A percentile compares a stretch with the other conserved stretches of the same genome.
Evolutionary conservation across 2,113 vertebrate species (phyloP).

Genomic region (Chaenocephalus aceratus): DNA sequence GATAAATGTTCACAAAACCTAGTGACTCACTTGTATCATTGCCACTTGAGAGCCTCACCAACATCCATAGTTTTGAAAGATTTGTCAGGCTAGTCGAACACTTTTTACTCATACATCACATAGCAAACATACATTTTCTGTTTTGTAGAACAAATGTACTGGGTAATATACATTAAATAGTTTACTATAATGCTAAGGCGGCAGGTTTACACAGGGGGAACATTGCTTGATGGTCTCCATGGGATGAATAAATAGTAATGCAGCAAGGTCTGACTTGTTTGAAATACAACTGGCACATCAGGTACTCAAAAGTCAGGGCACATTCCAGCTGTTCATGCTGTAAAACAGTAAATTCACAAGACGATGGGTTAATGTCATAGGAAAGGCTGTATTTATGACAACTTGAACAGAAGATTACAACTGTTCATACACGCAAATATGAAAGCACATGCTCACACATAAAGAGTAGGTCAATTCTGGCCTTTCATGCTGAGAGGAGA

Average conservation of each 20-base stretch:
- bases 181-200: not conserved
- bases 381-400: conserved; percentile 41
- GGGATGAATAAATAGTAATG: not conserved
- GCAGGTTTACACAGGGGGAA: not conserved
- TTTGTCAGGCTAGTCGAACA: not conserved
- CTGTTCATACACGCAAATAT: conserved; percentile 7
- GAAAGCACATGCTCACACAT: conserved; percentile 10
- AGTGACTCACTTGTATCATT: conserved; percentile 23
- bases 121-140: not conserved
- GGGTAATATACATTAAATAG: not conserved
- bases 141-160: not conserved
- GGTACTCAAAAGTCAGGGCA: not conserved
- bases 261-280: conserved; percentile 10
- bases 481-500: not conserved
- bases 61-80: conserved; percentile 18
- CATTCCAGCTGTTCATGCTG: conserved; percentile 34
- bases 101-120: not conserved
- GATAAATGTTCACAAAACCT: conserved; percentile 18
- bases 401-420: conserved; percentile 20
- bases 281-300: not conserved
- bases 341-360: conserved; percentile 22
- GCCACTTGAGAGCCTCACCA: conserved; percentile 8
- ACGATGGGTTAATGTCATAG: conserved; percentile 5
- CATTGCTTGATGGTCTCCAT: not conserved
- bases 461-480: not conserved